phyloP scores from a whole-genome alignment of 92 coral and sea anemone genomes.

The Umimayanthus kanabou region DNA sequence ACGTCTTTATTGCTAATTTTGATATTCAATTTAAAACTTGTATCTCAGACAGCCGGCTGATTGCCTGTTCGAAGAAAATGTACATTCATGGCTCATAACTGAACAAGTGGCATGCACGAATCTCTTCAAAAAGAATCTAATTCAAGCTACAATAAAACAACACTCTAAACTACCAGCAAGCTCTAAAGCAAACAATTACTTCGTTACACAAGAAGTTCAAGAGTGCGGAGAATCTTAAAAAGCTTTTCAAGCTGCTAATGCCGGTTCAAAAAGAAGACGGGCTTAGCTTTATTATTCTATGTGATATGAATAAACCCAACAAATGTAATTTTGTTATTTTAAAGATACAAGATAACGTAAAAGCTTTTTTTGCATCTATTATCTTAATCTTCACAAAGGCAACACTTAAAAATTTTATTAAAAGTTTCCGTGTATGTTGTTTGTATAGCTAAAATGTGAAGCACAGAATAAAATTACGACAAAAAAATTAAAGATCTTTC shows the following conservation, averaged over 20 bases:
- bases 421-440: not conserved
- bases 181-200: not conserved
- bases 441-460: not conserved
- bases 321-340: constrained; percentile 14
- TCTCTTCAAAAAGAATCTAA: not conserved
- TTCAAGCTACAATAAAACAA: not conserved
- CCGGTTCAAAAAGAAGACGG: not conserved
- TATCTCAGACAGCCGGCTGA: not conserved
- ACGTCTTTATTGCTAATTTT: not conserved
- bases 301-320: not conserved
- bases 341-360: constrained; percentile 11
- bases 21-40: not conserved
- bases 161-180: not conserved
- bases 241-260: not conserved
- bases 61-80: not conserved
- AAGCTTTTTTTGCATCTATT: constrained; percentile 17
- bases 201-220: not conserved
- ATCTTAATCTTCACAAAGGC: constrained; percentile 21
- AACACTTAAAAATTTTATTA: constrained; percentile 2
- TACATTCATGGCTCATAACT: not conserved
- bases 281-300: constrained; percentile 16
- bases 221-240: not conserved
- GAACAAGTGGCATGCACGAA: not conserved
- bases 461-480: not conserved
- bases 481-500: not conserved